Conservation (phyloP, 2,888 invertebrate genomes). For the Lamellibrachia columna region DNA sequence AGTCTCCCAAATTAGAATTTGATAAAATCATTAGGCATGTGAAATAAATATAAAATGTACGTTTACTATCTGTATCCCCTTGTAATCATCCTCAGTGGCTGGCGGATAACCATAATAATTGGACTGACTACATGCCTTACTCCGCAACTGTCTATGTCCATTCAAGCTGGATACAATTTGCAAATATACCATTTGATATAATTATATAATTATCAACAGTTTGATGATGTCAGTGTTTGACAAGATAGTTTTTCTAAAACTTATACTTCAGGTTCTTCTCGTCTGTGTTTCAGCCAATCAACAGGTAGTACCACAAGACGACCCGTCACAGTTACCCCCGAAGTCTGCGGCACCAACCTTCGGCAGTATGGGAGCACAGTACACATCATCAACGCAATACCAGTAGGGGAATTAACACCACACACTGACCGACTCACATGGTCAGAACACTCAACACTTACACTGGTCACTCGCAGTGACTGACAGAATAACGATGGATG, state of each 20-base stretch:
- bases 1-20: too few species aligned
- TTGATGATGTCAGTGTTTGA: neutral
- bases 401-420: neutral
- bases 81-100: too few species aligned
- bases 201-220: too few species aligned
- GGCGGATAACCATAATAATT: too few species aligned
- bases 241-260: neutral
- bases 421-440: neutral
- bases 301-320: conserved; percentile 40
- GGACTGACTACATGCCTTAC: too few species aligned
- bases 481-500: neutral
- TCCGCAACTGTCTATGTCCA: too few species aligned
- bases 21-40: too few species aligned
- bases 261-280: neutral
- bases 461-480: neutral
- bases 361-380: conserved; percentile 38
- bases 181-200: too few species aligned
- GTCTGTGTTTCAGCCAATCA: conserved; percentile 37
- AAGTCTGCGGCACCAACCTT: conserved; percentile 32
- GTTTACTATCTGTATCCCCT: too few species aligned
- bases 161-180: too few species aligned
- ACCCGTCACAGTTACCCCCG: conserved; percentile 47
- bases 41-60: too few species aligned
- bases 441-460: neutral
- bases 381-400: conserved; percentile 21